Evolutionary conservation across 1,140 invertebrate species (phyloP).

Genomic region (Leucophenga varia): DNA sequence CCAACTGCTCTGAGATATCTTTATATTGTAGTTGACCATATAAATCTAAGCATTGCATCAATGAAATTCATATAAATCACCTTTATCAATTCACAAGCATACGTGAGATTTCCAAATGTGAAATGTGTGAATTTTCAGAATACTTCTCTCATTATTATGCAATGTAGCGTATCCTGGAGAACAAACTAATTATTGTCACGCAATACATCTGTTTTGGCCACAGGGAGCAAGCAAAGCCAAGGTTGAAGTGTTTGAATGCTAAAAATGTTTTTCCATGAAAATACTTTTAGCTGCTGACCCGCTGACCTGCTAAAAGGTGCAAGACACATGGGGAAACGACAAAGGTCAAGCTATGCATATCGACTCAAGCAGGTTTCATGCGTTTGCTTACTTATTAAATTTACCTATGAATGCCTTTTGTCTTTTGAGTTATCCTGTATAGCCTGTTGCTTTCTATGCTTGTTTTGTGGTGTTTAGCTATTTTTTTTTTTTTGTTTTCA

Average conservation of each 20-base stretch:
- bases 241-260: no score
- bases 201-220: conserved; percentile 37
- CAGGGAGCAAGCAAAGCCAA: no score
- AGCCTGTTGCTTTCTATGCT: conserved; percentile 32
- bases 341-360: conserved; percentile 1
- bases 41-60: conserved; percentile 10
- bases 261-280: no score
- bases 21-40: conserved; percentile 20
- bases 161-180: conserved; percentile 15
- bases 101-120: conserved; percentile 29
- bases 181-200: background rate
- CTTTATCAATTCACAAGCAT: conserved; percentile 30
- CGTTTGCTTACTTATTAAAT: conserved; percentile 14
- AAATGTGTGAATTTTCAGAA: background rate
- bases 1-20: conserved; percentile 12
- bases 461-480: conserved; percentile 2
- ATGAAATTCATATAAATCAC: conserved; percentile 32
- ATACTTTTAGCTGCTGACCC: no score
- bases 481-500: conserved; percentile 32
- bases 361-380: conserved; percentile 32
- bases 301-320: conserved; percentile 16
- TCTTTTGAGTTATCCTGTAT: conserved; percentile 24
- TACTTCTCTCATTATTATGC: conserved; percentile 24
- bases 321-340: background rate
- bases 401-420: background rate